phyloP scores from a whole-genome alignment of 2,797 vertebrate species.

The Leptoclinus maculatus region DNA sequence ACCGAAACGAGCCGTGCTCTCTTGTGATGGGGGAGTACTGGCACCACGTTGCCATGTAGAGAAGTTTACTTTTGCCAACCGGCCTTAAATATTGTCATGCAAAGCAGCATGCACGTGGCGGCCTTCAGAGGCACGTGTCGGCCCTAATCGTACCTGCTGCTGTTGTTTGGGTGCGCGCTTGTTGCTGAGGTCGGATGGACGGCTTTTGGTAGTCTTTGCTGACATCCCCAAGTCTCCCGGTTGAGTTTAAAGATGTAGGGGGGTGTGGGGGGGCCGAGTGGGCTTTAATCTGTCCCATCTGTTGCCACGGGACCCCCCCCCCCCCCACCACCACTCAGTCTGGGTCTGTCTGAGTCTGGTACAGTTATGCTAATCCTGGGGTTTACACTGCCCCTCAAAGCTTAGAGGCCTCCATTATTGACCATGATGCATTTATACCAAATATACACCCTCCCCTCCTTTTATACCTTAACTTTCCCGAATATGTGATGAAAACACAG shows the following conservation, averaged over 20 bases:
- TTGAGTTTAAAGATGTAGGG: constrained; percentile 67
- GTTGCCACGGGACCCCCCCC: constrained; percentile 64
- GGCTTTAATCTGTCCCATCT: constrained; percentile 81
- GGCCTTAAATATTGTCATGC: background rate
- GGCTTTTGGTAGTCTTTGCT: constrained; percentile 65
- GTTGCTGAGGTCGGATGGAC: constrained; percentile 64
- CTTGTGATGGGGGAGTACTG: background rate
- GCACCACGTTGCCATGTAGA: background rate
- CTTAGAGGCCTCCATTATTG: constrained; percentile 62
- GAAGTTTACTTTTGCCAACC: background rate
- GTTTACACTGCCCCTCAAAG: constrained; percentile 64
- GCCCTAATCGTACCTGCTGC: constrained; percentile 44
- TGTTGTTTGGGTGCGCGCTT: constrained; percentile 58
- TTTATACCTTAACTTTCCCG: constrained; percentile 70
- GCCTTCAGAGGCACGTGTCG: background rate
- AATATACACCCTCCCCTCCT: constrained; percentile 8
- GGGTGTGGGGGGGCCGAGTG: background rate
- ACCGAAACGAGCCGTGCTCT: background rate
- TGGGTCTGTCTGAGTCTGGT: constrained; percentile 81
- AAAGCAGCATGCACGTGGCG: background rate
- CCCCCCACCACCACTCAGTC: constrained; percentile 58
- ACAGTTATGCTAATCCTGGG: constrained; percentile 79
- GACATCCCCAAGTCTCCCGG: constrained; percentile 64
- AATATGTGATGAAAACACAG: constrained; percentile 71
- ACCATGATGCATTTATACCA: constrained; percentile 60